Base-by-base conservation (phyloP, 2,797 vertebrate genomes). In the Hydrolagus colliei region DNA sequence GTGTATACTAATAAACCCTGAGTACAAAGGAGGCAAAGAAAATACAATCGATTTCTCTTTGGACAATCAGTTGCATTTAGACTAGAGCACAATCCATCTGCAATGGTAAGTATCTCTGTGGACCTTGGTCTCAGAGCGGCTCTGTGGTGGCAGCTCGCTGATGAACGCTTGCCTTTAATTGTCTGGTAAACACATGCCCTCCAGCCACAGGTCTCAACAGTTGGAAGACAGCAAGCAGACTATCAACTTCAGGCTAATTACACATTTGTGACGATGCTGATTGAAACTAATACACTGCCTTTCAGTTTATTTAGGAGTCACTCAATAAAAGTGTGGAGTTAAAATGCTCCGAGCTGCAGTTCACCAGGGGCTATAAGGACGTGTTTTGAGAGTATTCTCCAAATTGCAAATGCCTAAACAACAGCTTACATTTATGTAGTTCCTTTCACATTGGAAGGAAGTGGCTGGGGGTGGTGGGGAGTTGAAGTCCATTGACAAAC, bases 201-300 rank as follows among this genome's bases (percentile, higher is more conserved):
- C 88, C 90, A 91, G 93, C 90, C 18, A 87, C 86, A 90, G 88
- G 88, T 71, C 90, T 88, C 88, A 27, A 91, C 91, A 92, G 91
- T 90, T 88, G 91, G 88, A 52, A 52, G 41, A 88, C 89, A 68
- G 78, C 61, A 89, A 86, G 89, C 91, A 88, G 87, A 89, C 90
- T 92, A 93, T 93, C 92, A 93, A 89, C 91, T 93, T 91, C 93
- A 92, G 93, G 90, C 92, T 93, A 93, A 94, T 94, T 93, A 93
- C 93, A 89, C 80, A 52, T 67, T 87, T 61, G 86, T 86, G 92
- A 93, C 92, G 91, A 88, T 89, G 90, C 91, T 90, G 89, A 90
- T 90, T 90, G 90, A 92, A 93, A 93, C 92, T 90, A 92, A 92
- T 90, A 90, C 88, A 90, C 90, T 91, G 90, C 92, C 92, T 93